These are phyloP conservation scores for Nezara viridula DNA, from an alignment of 2,888 invertebrate species.

Conservation along the genomic window DNA sequence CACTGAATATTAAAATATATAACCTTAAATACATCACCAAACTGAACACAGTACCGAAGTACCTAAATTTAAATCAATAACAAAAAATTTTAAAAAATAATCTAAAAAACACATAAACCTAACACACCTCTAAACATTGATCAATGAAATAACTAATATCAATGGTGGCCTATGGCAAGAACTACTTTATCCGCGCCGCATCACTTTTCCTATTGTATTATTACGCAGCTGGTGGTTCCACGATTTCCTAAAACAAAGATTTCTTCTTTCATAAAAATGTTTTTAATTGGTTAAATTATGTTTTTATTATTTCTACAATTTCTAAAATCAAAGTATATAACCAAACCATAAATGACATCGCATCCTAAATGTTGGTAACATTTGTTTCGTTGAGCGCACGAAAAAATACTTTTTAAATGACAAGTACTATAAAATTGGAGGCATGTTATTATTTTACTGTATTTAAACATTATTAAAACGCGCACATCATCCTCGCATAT, in stretches of 20 bases:
- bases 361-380: slow-evolving; percentile 5
- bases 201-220: slow-evolving; percentile 58
- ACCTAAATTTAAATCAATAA: slow-evolving; percentile 65
- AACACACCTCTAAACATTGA: slow-evolving; percentile 66
- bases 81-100: slow-evolving; percentile 65
- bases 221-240: slow-evolving; percentile 54
- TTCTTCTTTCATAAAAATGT: not conserved
- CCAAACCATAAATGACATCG: not conserved
- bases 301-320: not conserved
- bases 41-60: slow-evolving; percentile 65
- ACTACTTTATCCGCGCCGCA: slow-evolving; percentile 65
- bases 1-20: slow-evolving; percentile 66
- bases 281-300: not conserved
- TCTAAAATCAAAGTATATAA: not conserved
- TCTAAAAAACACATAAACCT: slow-evolving; percentile 65
- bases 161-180: slow-evolving; percentile 63
- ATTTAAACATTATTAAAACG: not conserved
- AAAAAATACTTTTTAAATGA: not conserved
- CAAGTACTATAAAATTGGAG: not conserved
- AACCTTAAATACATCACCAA: slow-evolving; percentile 67
- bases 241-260: not conserved
- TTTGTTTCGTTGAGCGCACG: not conserved
- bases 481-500: not conserved
- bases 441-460: not conserved
- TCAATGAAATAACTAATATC: slow-evolving; percentile 66